Percentiles rank a stretch among this genome's conserved stretches.
Conservation (phyloP, 2,888 invertebrate genomes). For the Anticlea derivata region DNA sequence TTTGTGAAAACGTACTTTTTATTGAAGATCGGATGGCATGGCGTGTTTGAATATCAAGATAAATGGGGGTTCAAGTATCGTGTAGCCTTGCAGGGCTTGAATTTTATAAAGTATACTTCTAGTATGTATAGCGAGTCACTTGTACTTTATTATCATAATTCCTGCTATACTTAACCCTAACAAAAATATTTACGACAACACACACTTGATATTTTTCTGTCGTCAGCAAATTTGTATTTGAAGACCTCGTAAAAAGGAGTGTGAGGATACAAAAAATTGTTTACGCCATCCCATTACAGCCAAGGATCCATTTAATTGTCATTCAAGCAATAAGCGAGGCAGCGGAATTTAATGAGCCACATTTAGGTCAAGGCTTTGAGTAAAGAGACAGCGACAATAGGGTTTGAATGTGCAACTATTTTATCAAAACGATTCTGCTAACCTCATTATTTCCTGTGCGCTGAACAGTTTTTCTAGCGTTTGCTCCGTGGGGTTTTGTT, state of each 20-base stretch:
- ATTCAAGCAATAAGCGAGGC: conserved; percentile 65
- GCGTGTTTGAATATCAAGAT: background rate
- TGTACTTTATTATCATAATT: too few relatives aligned
- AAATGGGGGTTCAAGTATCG: background rate
- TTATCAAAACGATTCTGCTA: conserved; percentile 27
- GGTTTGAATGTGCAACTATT: conserved; percentile 41
- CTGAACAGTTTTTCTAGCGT: conserved; percentile 3
- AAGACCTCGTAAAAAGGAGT: conserved; percentile 52
- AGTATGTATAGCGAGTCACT: too few relatives aligned
- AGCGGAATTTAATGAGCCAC: conserved; percentile 71
- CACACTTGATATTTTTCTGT: conserved; percentile 29
- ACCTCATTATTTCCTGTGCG: conserved; percentile 16
- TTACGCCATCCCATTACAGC: conserved; percentile 52
- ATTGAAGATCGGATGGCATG: background rate
- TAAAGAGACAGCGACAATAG: conserved; percentile 23
- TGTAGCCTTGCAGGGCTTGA: too few relatives aligned
- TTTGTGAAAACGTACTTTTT: conserved; percentile 3
- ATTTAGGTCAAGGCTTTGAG: conserved; percentile 68
- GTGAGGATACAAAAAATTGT: conserved; percentile 56
- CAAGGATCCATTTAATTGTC: conserved; percentile 68
- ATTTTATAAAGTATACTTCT: too few relatives aligned
- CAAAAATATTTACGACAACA: conserved; percentile 25
- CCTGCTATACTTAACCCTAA: conserved; percentile 13
- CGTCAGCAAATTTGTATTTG: conserved; percentile 41
- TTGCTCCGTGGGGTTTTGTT: conserved; percentile 11